Evolutionary conservation across 2,888 invertebrate genomes (phyloP), one percentile per base, ranked within the genome.

Genomic region (Sarcophaga rosellei): DNA sequence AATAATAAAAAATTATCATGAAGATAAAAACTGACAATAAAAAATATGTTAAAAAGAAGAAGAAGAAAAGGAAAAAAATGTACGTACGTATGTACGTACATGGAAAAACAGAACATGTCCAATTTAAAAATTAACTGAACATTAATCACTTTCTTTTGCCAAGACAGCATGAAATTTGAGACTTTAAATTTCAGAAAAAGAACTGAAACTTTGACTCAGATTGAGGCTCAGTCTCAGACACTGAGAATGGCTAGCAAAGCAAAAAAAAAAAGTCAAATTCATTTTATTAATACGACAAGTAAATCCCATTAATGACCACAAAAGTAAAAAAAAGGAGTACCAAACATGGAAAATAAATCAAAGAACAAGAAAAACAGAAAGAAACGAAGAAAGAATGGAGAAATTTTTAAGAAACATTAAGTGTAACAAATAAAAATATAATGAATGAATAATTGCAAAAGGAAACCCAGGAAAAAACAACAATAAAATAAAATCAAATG

Each of bases 81-180:
- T 35, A 15, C 53, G 35, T 35, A 35, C 8, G 25, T 25, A 25
- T 25, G 25, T 25, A 25, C 4, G 35, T 35, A 35, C 8, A 10
- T 35, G 35, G 1, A 4, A 66, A 84, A 74, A 66, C 70, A 81
- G 68, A 85, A 81, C 75, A 75, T 81, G 84, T 83, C 69, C 81
- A 70, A 77, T 72, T 62, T 75, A 68, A 77, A 76, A 83, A 80
- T 73, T 80, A 83, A 65, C 77, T 65, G 35, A 23, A 65, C 77
- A 86, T 86, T 86, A 86, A 86, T 86, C 83, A 86, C 86, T 83
- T 84, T 86, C 86, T 84, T 86, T 74, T 35, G 45, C 53, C 61
- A 62, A 53, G 44, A 35, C 73, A 74, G 61, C 12, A 73, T 69
- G 77, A 68, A 84, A 86, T 84, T 84, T 74, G 70, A 86, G 77